Percentiles rank a stretch among this genome's conserved stretches.
These are phyloP conservation scores for Trachemys scripta DNA, from an alignment of 2,113 vertebrate genomes.

Conservation along the genomic window DNA sequence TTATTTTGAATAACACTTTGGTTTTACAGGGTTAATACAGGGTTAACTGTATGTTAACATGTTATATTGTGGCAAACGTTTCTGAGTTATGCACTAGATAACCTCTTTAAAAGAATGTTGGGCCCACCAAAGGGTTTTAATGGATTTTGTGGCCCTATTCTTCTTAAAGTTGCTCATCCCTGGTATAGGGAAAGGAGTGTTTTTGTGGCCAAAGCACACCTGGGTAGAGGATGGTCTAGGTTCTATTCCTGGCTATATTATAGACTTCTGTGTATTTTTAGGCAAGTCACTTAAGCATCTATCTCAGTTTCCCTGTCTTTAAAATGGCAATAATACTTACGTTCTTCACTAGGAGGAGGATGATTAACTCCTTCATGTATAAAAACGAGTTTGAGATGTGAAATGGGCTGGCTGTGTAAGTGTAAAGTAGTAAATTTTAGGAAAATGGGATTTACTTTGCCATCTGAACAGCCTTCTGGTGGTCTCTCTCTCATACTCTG, in stretches of 20 bases:
- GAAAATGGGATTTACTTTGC: rapidly evolving
- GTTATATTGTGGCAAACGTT: no score
- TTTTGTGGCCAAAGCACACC: neutral
- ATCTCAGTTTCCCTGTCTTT: neutral
- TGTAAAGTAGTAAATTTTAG: neutral
- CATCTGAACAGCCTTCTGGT: neutral
- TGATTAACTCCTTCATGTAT: neutral
- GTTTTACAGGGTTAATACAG: neutral
- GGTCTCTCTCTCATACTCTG: rapidly evolving
- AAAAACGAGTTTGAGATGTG: neutral
- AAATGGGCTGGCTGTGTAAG: neutral
- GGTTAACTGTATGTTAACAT: neutral
- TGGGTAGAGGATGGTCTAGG: neutral
- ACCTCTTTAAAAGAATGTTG: neutral
- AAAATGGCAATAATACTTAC: neutral
- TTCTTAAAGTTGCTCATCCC: neutral
- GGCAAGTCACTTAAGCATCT: neutral
- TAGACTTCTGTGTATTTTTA: neutral
- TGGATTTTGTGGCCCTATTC: neutral
- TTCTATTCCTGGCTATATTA: neutral
- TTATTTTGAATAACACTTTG: no score
- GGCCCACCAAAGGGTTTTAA: neutral
- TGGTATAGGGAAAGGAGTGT: neutral
- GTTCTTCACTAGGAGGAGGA: neutral
- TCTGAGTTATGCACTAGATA: neutral